A percentile compares a stretch with the other conserved stretches of the same genome.
Evolutionary conservation across 2,113 vertebrate species (phyloP).

Genomic region (Ursus arctos): DNA sequence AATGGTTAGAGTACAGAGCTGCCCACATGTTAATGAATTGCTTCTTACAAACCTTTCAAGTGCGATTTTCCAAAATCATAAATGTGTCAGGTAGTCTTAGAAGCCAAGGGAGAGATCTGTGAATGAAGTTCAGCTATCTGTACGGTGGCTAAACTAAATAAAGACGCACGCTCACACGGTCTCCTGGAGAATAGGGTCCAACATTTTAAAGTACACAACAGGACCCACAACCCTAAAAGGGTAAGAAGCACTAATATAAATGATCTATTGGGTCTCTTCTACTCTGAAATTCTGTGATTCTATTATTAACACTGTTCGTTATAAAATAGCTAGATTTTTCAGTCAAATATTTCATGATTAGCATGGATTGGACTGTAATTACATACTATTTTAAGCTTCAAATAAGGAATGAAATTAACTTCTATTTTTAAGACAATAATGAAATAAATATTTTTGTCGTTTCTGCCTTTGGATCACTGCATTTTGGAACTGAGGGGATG

Average conservation of each 20-base stretch:
- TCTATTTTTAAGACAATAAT: conserved; percentile 63
- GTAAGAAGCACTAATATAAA: neutral
- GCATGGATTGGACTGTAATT: conserved; percentile 41
- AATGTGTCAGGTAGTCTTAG: conserved; percentile 4
- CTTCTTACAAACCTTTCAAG: conserved; percentile 29
- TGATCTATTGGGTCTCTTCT: neutral
- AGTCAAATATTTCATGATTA: conserved; percentile 70
- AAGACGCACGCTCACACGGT: neutral
- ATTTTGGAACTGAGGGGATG: neutral
- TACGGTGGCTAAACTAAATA: neutral
- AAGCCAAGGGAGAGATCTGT: neutral
- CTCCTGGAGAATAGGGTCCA: neutral
- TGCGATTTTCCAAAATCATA: conserved; percentile 22
- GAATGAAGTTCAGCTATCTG: neutral
- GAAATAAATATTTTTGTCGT: conserved; percentile 60
- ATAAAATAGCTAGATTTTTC: conserved; percentile 61
- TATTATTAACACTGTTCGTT: conserved; percentile 48
- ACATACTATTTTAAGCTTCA: conserved; percentile 71
- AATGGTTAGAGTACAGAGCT: neutral
- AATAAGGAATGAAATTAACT: conserved; percentile 27
- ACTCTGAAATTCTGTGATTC: conserved; percentile 2
- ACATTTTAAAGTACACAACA: neutral
- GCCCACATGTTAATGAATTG: neutral
- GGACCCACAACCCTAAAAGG: neutral
- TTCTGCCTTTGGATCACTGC: conserved; percentile 66